phyloP scores from a whole-genome alignment of 2,888 invertebrate genomes.

The Agonopterix alstromeriana region DNA sequence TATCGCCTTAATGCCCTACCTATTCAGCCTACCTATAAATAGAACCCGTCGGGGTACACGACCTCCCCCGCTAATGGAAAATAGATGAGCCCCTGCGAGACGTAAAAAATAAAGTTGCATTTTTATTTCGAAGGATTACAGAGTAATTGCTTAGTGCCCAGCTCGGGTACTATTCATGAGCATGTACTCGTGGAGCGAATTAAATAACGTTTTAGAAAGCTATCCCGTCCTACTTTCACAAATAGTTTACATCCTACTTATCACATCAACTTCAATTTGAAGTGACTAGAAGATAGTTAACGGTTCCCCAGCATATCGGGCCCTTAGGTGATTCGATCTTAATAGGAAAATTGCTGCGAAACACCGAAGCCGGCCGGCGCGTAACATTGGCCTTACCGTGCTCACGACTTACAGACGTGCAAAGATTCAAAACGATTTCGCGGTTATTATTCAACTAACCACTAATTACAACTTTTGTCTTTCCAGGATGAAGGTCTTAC shows the following conservation, averaged over 20 bases:
- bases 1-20: slow-evolving; percentile 59
- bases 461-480: slow-evolving; percentile 44
- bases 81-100: slow-evolving; percentile 28
- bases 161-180: no score
- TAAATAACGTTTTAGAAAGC: slow-evolving; percentile 20
- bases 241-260: slow-evolving; percentile 66
- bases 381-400: slow-evolving; percentile 74
- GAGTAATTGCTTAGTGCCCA: no score
- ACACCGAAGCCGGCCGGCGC: slow-evolving; percentile 37
- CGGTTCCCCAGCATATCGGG: slow-evolving; percentile 43
- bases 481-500: slow-evolving; percentile 81
- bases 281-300: slow-evolving; percentile 43
- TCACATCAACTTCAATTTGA: slow-evolving; percentile 46
- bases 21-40: slow-evolving; percentile 50
- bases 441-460: slow-evolving; percentile 36
- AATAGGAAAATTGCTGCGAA: slow-evolving; percentile 66
- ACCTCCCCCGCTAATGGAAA: slow-evolving; percentile 40
- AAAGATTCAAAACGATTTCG: slow-evolving; percentile 34
- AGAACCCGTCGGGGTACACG: slow-evolving; percentile 40
- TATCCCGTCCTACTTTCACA: slow-evolving; percentile 41
- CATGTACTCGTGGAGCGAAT: no score
- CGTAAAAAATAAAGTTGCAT: slow-evolving; percentile 16
- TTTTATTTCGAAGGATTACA: slow-evolving; percentile 3
- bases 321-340: slow-evolving; percentile 64
- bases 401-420: slow-evolving; percentile 61